Evolutionary conservation across 2,113 vertebrate species (phyloP).

Genomic region (Typhlomys cinereus): DNA sequence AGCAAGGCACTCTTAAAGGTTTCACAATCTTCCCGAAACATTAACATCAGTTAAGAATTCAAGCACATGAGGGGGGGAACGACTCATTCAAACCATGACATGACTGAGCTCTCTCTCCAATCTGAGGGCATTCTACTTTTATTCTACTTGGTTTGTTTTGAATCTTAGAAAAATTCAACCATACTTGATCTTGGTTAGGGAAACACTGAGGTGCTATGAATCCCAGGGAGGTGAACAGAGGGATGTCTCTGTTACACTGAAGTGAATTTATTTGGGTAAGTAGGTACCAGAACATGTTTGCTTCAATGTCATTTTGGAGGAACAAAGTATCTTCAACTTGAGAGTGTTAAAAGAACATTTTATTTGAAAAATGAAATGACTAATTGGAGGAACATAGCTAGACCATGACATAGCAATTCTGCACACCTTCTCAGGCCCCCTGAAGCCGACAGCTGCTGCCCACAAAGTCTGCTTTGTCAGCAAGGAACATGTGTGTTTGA

Average conservation of each 20-base stretch:
- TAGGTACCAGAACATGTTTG: neutral
- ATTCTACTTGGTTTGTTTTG: too few relatives aligned
- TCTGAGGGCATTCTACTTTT: too few relatives aligned
- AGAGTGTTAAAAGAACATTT: neutral
- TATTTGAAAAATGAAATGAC: neutral
- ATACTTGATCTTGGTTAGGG: rapidly evolving
- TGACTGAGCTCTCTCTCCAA: too few relatives aligned
- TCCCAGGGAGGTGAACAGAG: neutral
- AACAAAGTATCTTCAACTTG: neutral
- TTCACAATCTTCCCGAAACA: too few relatives aligned
- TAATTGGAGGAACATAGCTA: rapidly evolving
- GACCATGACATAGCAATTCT: neutral
- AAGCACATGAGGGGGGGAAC: too few relatives aligned
- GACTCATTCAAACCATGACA: too few relatives aligned
- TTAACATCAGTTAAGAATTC: too few relatives aligned
- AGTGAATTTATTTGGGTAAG: neutral
- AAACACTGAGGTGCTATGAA: rapidly evolving
- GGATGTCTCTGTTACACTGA: rapidly evolving
- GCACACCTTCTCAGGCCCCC: too few relatives aligned
- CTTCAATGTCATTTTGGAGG: neutral
- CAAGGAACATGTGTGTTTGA: rapidly evolving
- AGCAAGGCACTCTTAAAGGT: too few relatives aligned
- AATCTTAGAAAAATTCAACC: neutral
- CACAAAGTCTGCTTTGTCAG: neutral
- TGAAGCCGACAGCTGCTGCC: too few relatives aligned